These are phyloP conservation scores for Chymomyza caudatula DNA, from an alignment of 2,888 invertebrate species.

Conservation along the genomic window DNA sequence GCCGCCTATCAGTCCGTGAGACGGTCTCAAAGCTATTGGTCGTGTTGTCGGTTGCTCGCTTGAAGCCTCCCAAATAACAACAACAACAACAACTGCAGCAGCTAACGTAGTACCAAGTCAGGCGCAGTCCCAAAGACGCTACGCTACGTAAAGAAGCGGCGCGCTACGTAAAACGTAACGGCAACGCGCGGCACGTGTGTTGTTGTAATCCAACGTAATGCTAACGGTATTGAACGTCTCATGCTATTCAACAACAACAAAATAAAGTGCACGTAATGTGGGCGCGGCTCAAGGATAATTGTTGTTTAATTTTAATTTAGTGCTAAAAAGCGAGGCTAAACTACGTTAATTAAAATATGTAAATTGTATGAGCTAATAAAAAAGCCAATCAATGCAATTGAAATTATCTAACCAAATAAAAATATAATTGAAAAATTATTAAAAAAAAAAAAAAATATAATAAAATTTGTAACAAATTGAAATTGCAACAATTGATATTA, in stretches of 20 bases:
- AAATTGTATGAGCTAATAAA: background rate
- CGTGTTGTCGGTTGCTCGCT: slow-evolving; percentile 68
- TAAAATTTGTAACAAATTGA: background rate
- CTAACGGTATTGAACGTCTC: slow-evolving; percentile 32
- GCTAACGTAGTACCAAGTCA: slow-evolving; percentile 5
- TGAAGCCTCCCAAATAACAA: slow-evolving; percentile 19
- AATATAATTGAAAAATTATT: background rate
- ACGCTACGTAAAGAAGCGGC: slow-evolving; percentile 18
- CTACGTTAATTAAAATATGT: slow-evolving; percentile 6
- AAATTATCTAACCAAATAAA: background rate
- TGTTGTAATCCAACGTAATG: slow-evolving; percentile 20
- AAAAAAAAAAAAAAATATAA: background rate
- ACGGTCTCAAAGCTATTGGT: slow-evolving; percentile 74
- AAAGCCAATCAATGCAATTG: background rate
- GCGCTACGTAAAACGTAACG: slow-evolving; percentile 19
- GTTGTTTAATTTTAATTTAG: background rate
- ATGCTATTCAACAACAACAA: slow-evolving; percentile 1
- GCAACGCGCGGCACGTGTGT: slow-evolving; percentile 6
- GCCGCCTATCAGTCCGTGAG: slow-evolving; percentile 73
- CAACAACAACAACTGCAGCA: slow-evolving; percentile 21
- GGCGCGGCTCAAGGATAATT: slow-evolving; percentile 11
- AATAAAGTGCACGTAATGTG: slow-evolving; percentile 9
- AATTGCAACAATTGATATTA: background rate
- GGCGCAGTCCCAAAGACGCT: slow-evolving; percentile 10
- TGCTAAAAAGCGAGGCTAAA: background rate